Conservation (phyloP, 2,797 vertebrate species). For the Thaleichthys pacificus region DNA sequence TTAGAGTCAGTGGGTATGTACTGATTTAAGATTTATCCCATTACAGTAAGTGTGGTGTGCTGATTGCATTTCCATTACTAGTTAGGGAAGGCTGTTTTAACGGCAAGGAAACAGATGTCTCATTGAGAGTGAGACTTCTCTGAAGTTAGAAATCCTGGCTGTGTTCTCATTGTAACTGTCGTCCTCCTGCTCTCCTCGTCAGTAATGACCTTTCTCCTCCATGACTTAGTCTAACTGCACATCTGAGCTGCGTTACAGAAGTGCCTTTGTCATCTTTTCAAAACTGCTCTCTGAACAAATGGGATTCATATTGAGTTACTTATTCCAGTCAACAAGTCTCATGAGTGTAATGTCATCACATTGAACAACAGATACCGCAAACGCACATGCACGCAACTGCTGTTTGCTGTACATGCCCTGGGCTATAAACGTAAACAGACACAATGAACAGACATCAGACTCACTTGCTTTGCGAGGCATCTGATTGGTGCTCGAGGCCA, state of each 20-base stretch:
- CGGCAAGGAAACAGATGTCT: slow-evolving; percentile 73
- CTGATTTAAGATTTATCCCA: not conserved
- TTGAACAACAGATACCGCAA: not conserved
- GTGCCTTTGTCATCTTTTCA: not conserved
- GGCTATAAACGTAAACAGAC: slow-evolving; percentile 24
- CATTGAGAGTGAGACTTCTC: slow-evolving; percentile 49
- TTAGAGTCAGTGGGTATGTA: slow-evolving; percentile 37
- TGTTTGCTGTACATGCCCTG: not conserved
- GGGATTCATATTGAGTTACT: not conserved
- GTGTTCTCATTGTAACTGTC: slow-evolving; percentile 43
- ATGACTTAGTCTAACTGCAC: slow-evolving; percentile 29
- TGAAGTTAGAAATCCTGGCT: slow-evolving; percentile 54
- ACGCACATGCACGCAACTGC: not conserved
- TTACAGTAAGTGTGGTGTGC: slow-evolving; percentile 52
- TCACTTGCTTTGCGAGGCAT: slow-evolving; percentile 78
- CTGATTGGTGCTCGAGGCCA: slow-evolving; percentile 37
- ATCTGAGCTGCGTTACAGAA: not conserved
- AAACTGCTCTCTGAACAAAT: not conserved
- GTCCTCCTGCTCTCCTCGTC: slow-evolving; percentile 5
- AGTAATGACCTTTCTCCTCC: slow-evolving; percentile 36
- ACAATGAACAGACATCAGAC: slow-evolving; percentile 48
- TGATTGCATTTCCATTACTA: slow-evolving; percentile 68
- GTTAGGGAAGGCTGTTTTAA: slow-evolving; percentile 52
- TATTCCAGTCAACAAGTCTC: not conserved
- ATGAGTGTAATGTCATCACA: too few species aligned